phyloP scores from a whole-genome alignment of 2,113 vertebrate species.

The Brachypodius melanocephalos region DNA sequence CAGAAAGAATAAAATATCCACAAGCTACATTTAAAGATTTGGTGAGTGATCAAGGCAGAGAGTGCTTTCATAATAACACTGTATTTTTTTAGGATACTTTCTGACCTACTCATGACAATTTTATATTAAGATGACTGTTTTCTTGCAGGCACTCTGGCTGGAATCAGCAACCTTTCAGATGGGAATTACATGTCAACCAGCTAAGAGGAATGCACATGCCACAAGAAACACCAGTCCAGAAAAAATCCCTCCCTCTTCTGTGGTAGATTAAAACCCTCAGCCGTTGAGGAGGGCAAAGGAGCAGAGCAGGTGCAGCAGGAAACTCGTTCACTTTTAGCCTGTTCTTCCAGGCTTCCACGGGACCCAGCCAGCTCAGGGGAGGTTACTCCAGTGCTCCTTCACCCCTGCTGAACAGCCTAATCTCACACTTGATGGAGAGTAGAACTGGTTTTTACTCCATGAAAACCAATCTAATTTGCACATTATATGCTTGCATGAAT shows the following conservation, averaged over 20 bases:
- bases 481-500: neutral
- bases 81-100: neutral
- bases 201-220: neutral
- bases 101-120: neutral
- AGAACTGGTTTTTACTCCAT: neutral
- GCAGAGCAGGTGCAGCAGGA: neutral
- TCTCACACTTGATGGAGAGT: neutral
- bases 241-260: neutral
- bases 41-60: neutral
- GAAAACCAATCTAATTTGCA: neutral
- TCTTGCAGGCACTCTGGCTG: neutral
- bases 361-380: accelerated
- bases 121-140: neutral
- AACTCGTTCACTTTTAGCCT: neutral
- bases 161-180: neutral
- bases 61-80: neutral
- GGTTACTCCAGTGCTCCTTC: neutral
- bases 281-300: neutral
- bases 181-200: neutral
- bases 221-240: neutral
- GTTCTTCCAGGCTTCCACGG: neutral
- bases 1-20: neutral
- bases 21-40: neutral
- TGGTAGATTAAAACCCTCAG: neutral
- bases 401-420: neutral